Conservation (phyloP, 2,797 vertebrate genomes). For the Tragopan temminckii region DNA sequence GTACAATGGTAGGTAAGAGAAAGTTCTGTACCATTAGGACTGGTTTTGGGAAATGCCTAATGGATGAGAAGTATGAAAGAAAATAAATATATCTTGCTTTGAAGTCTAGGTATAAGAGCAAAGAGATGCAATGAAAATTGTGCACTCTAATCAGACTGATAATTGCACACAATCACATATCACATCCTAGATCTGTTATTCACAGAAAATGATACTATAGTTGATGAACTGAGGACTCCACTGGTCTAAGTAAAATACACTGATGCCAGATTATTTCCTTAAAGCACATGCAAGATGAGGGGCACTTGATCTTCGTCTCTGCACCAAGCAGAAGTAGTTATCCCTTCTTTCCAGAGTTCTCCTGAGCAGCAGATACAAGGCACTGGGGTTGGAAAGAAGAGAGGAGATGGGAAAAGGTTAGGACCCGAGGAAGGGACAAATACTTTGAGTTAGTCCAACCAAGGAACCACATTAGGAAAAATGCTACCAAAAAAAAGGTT, state of each 20-base stretch:
- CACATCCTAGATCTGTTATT: accelerated
- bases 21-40: not conserved
- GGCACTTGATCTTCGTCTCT: too few species aligned
- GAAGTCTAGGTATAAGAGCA: not conserved
- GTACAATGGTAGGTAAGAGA: not conserved
- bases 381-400: too few species aligned
- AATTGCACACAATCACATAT: not conserved
- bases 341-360: too few species aligned
- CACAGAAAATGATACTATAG: not conserved
- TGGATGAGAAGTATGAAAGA: not conserved
- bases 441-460: too few species aligned
- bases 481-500: too few species aligned
- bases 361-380: too few species aligned
- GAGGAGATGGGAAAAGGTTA: too few species aligned
- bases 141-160: not conserved
- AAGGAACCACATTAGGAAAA: too few species aligned
- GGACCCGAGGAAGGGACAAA: too few species aligned
- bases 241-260: not conserved
- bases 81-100: not conserved
- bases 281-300: too few species aligned
- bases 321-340: too few species aligned
- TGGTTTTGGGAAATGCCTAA: not conserved
- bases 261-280: not conserved
- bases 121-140: not conserved
- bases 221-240: not conserved